Evolutionary conservation across 2,113 vertebrate genomes (phyloP).

Genomic region (Prunella fulvescens): DNA sequence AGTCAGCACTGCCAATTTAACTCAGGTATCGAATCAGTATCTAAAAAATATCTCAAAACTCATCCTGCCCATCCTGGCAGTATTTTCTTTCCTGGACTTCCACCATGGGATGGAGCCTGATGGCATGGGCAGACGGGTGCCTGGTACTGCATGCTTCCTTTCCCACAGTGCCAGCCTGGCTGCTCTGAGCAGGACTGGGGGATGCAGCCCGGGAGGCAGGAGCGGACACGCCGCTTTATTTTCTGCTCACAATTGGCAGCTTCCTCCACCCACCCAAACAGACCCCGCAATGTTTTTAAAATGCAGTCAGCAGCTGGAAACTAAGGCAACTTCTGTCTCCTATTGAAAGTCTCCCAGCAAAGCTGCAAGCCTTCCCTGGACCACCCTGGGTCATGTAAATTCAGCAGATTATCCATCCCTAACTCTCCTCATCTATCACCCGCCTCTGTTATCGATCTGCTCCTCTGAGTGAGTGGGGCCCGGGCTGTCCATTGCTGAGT

Average conservation of each 20-base stretch:
- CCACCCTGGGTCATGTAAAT: slow-evolving; percentile 72
- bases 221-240: not conserved
- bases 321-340: slow-evolving; percentile 68
- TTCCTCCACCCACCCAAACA: slow-evolving; percentile 57
- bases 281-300: slow-evolving; percentile 52
- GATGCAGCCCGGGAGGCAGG: not conserved
- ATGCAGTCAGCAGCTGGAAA: slow-evolving; percentile 66
- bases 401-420: slow-evolving; percentile 73
- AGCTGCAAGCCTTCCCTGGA: slow-evolving; percentile 50
- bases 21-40: accelerated
- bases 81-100: not conserved
- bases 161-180: accelerated
- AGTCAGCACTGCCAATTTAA: not conserved
- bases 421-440: slow-evolving; percentile 85
- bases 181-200: not conserved
- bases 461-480: slow-evolving; percentile 68
- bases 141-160: not conserved
- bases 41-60: not conserved
- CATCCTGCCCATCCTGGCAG: not conserved
- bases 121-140: accelerated
- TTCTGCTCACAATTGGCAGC: slow-evolving; percentile 35
- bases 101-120: not conserved
- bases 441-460: slow-evolving; percentile 83
- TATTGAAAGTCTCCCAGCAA: slow-evolving; percentile 66
- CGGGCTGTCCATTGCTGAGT: slow-evolving; percentile 61